Conservation (phyloP, 2,113 vertebrate species). For the Heptranchias perlo region DNA sequence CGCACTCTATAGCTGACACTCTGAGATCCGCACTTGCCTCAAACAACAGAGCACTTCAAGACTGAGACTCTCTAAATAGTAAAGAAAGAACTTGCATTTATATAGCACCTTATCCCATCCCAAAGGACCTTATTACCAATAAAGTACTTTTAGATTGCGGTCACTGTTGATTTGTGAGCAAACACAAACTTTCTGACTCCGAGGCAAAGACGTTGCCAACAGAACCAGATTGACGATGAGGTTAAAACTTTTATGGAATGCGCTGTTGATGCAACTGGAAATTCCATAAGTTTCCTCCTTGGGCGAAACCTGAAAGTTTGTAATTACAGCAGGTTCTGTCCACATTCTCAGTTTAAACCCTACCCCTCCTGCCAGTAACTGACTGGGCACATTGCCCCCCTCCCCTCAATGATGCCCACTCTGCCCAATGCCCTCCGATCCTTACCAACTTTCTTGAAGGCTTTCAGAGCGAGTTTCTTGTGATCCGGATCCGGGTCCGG, state of each 20-base stretch:
- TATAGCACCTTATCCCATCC: not conserved
- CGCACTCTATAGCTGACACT: too few species aligned
- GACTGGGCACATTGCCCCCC: not conserved
- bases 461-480: not conserved
- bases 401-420: not conserved
- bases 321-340: too few species aligned
- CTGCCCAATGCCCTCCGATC: not conserved
- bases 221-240: too few species aligned
- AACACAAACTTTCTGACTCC: not conserved
- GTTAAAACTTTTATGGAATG: too few species aligned
- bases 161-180: not conserved
- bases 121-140: not conserved
- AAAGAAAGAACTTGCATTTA: not conserved
- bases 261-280: too few species aligned
- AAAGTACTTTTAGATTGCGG: not conserved
- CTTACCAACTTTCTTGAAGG: conserved; percentile 11
- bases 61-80: not conserved
- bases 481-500: not conserved
- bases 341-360: too few species aligned
- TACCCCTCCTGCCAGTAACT: too few species aligned
- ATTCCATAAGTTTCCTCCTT: too few species aligned
- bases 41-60: not conserved
- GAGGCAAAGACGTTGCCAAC: not conserved
- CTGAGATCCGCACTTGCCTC: too few species aligned
- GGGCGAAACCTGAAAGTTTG: not conserved